Evolutionary conservation across 2,797 vertebrate genomes (phyloP), one percentile per base, ranked within the genome.

Genomic region (Melanotaenia parkinsoni): DNA sequence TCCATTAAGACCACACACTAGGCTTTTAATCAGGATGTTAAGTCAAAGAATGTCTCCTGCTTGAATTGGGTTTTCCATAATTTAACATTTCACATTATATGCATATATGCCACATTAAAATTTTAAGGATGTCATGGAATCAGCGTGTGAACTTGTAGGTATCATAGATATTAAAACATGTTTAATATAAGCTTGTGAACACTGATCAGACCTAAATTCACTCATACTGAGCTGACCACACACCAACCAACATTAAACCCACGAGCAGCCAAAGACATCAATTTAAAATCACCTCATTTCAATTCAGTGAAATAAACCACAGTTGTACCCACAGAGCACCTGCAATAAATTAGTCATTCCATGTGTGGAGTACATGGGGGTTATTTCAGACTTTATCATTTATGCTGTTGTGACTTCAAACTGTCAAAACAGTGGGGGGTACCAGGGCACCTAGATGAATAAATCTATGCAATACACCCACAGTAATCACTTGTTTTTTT

Each of bases 401-500:
- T 65, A 80, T 62, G 70, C 43, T 22, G 50, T 59, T 76, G 64
- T 74, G 72, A 70, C 74, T 76, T 79, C 61, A 18, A 11, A 37
- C 80, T 78, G 83, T 62, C 62, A 51, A 20, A 69, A 8, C 73
- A 47, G 40, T 16, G 12, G 64, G 76, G 45, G 61, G 13, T 5
- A 28, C 37, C 13, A 5, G 33, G 63, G 72, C 53, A 54, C 65
- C 50, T 28, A 3, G 63, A 78, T 80, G 60, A 83, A 86, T 35
- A 74, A 75, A 81, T 84, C 80, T 61, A 62, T 3, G 0, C 37
- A 58, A 79, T 71, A 43, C 59, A 60, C 32, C 30, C 0, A 10
- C 68, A 67, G 61, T 53, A 68, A 80, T 86, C 56, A 62, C 60
- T 79, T 79, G 67, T 76, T 86, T 72, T 69, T 69, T 57, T 72